These are phyloP conservation scores for Hexactinellida sp. DNA, from an alignment of 37 sponge, comb jelly and placozoan genomes.

Conservation along the genomic window DNA sequence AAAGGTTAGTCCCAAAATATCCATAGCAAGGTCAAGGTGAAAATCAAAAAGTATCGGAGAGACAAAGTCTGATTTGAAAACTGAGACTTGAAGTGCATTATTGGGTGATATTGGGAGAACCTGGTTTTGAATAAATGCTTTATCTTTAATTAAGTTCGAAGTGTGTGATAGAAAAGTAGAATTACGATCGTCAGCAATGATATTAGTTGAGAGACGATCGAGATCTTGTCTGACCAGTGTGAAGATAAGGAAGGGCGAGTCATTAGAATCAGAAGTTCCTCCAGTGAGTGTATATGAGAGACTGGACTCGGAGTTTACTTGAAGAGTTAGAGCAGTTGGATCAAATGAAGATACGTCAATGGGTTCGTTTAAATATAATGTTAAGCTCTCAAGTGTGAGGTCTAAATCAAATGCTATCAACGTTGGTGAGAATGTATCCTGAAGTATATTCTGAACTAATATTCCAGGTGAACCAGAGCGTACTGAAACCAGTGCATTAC, in stretches of 20 bases:
- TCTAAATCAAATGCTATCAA: constrained; percentile 46
- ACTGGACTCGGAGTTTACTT: constrained; percentile 25
- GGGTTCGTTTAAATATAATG: constrained; percentile 45
- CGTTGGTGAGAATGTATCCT: constrained; percentile 47
- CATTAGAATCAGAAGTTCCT: constrained; percentile 19
- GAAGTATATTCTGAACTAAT: constrained; percentile 41
- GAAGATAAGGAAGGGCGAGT: constrained; percentile 26
- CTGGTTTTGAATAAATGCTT: constrained; percentile 38
- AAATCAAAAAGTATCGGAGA: constrained; percentile 38
- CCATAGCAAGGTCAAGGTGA: constrained; percentile 39
- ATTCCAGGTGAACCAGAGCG: constrained; percentile 44
- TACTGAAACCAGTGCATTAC: constrained; percentile 31
- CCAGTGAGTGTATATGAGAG: constrained; percentile 25
- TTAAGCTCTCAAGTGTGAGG: constrained; percentile 6
- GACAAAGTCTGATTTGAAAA: constrained; percentile 44
- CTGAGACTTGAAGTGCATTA: constrained; percentile 30
- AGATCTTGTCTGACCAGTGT: constrained; percentile 36
- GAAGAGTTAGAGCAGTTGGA: constrained; percentile 36
- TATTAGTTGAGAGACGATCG: constrained; percentile 30
- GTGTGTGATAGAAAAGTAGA: constrained; percentile 41
- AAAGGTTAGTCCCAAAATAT: constrained; percentile 43
- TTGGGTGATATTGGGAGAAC: constrained; percentile 27
- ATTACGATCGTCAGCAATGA: constrained; percentile 25
- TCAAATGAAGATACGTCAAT: constrained; percentile 25
- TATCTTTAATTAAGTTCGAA: constrained; percentile 43